A percentile compares a stretch with the other conserved stretches of the same genome.
phyloP scores from a whole-genome alignment of 1,140 invertebrate species.

The Scaptodrosophila lebanonensis region DNA sequence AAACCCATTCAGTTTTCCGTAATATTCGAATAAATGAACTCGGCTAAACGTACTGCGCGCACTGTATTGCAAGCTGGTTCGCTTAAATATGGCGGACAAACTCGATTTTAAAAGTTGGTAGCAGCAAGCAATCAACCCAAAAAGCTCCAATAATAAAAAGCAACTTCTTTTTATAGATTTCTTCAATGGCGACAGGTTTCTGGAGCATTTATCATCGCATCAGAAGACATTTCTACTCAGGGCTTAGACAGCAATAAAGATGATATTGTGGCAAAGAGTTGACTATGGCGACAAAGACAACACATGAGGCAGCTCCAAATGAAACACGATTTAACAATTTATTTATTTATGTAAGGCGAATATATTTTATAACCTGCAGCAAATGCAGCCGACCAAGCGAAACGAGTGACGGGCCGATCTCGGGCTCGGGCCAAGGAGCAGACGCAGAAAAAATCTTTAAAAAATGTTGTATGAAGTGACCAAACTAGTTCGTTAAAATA shows the following conservation, averaged over 20 bases:
- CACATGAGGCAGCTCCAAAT: slow-evolving; percentile 47
- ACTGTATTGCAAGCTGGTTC: no score
- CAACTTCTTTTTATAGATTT: no score
- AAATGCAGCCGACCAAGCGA: slow-evolving; percentile 39
- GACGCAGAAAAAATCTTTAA: slow-evolving; percentile 23
- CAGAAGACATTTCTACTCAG: slow-evolving; percentile 24
- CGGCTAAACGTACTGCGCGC: no score
- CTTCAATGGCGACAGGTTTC: slow-evolving; percentile 75
- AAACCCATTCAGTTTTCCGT: no score
- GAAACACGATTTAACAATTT: slow-evolving; percentile 74
- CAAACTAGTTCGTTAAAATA: slow-evolving; percentile 76
- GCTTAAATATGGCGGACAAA: no score
- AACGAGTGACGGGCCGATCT: neutral
- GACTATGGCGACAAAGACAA: neutral
- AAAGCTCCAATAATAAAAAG: no score
- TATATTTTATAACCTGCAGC: slow-evolving; percentile 72
- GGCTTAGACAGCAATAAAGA: no score
- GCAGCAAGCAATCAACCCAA: no score
- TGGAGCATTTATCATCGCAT: slow-evolving; percentile 74
- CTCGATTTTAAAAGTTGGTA: no score
- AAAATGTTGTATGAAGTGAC: slow-evolving; percentile 74
- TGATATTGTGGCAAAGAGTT: no score
- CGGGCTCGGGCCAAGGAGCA: neutral
- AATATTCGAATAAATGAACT: no score
- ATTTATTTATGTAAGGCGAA: slow-evolving; percentile 76